Percentiles rank a stretch among this genome's conserved stretches.
Conservation (phyloP, 23 tunicate genomes). For the Aplidium turbinatum region DNA sequence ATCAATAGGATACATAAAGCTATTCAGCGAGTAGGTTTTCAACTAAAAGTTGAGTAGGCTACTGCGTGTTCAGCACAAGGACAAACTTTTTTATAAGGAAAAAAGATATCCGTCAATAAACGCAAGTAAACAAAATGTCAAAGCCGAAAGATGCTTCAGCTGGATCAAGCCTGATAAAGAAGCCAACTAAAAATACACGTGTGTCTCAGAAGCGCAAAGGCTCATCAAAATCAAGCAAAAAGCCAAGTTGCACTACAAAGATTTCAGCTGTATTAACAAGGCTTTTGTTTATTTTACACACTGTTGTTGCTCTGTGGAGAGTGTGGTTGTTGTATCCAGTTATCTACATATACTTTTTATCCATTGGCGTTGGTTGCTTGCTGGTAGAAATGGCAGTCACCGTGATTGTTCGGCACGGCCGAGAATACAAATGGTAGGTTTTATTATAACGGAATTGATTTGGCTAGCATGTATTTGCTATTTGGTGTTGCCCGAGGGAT, state of each 20-base stretch:
- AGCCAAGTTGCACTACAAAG: not conserved
- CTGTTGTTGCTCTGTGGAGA: conserved; percentile 81
- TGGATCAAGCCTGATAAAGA: too few species aligned
- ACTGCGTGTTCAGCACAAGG: too few species aligned
- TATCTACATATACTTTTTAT: conserved; percentile 47
- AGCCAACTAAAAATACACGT: too few species aligned
- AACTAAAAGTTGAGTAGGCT: too few species aligned
- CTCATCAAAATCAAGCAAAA: too few species aligned
- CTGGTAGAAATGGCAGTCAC: conserved; percentile 83
- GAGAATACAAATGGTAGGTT: conserved; percentile 90
- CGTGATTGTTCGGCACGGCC: conserved; percentile 73
- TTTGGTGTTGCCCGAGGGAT: not conserved
- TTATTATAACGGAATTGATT: not conserved
- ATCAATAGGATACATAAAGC: too few species aligned
- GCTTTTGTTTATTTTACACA: conserved; percentile 69
- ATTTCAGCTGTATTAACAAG: conserved; percentile 73
- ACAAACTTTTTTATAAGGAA: too few species aligned
- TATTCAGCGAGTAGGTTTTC: too few species aligned
- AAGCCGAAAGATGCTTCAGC: too few species aligned
- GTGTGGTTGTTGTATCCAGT: conserved; percentile 48
- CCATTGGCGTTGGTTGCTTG: conserved; percentile 62
- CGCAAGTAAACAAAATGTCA: too few species aligned
- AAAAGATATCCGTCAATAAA: too few species aligned
- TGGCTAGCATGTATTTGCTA: not conserved
- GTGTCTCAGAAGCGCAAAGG: too few species aligned